Evolutionary conservation across 2,797 vertebrate species (phyloP), one percentile per base, ranked within the genome.

Genomic region (Xiphophorus birchmanni): DNA sequence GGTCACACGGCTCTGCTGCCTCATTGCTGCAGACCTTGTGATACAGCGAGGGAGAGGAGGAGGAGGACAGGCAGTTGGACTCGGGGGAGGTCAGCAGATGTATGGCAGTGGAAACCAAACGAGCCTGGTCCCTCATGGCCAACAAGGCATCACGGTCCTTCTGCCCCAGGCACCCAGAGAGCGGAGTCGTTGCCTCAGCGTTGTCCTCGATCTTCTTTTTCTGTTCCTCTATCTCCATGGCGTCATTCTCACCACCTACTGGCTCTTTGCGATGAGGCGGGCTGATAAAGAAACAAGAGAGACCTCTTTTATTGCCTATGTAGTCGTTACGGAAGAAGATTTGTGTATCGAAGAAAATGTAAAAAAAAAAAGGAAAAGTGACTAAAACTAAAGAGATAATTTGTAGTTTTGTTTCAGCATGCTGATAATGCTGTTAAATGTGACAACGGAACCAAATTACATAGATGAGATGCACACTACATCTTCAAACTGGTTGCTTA

Each of bases 41-140:
- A 83, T 96, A 96, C 78, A 94, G 80, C 32, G 90, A 91, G 23
- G 94, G 91, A 54, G 92, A 88, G 0, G 96, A 89, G 48, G 92
- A 87, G 0, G 96, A 89, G 0, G 95, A 95, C 83, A 97, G 97
- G 90, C 97, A 97, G 0, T 96, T 97, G 48, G 97, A 95, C 80
- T 98, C 97, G 0, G 97, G 96, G 0, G 97, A 96, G 77, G 97
- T 97, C 87, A 99, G 92, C 60, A 99, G 91, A 13, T 98, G 97
- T 6, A 99, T 99, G 1, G 97, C 97, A 78, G 97, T 97, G 92
- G 95, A 97, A 93, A 99, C 96, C 56, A 99, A 94, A 0, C 92
- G 94, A 0, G 97, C 98, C 94, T 99, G 98, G 88, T 99, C 97
- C 83, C 97, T 95, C 83, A 99, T 95, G 80, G 96, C 96, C 26